Evolutionary conservation across 2,797 vertebrate genomes (phyloP).

Genomic region (Onychomys torridus): DNA sequence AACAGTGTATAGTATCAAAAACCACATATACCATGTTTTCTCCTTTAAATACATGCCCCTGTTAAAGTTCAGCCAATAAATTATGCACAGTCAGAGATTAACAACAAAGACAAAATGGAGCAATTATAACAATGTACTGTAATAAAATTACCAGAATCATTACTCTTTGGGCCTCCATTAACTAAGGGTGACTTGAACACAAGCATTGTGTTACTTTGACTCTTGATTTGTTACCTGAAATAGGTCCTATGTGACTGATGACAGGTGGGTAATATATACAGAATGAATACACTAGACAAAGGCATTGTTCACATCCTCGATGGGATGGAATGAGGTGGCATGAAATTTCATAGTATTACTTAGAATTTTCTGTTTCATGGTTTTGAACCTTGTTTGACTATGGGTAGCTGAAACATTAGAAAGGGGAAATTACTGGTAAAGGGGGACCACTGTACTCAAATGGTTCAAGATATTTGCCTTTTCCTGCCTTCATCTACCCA

Average conservation of each 20-base stretch:
- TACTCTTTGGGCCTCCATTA: background rate
- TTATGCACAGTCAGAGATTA: background rate
- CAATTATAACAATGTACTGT: background rate
- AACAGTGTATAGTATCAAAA: background rate
- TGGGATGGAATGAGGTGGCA: background rate
- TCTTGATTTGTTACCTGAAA: background rate
- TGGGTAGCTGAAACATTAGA: background rate
- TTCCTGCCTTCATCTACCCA: background rate
- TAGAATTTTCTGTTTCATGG: background rate
- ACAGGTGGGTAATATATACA: background rate
- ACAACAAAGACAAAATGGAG: background rate
- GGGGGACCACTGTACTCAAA: background rate
- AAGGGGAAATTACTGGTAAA: background rate
- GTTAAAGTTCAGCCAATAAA: background rate
- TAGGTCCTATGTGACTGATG: background rate
- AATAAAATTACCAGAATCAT: background rate
- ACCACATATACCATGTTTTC: background rate
- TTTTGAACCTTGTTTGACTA: background rate
- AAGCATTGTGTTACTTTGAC: background rate
- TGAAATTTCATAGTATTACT: background rate
- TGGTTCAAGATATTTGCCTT: background rate
- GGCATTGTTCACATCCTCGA: background rate
- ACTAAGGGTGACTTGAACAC: background rate
- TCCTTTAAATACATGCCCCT: background rate
- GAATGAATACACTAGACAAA: background rate